These are phyloP conservation scores for Triplophysa yarkandensis DNA, from an alignment of 2,797 vertebrate genomes.

Conservation along the genomic window DNA sequence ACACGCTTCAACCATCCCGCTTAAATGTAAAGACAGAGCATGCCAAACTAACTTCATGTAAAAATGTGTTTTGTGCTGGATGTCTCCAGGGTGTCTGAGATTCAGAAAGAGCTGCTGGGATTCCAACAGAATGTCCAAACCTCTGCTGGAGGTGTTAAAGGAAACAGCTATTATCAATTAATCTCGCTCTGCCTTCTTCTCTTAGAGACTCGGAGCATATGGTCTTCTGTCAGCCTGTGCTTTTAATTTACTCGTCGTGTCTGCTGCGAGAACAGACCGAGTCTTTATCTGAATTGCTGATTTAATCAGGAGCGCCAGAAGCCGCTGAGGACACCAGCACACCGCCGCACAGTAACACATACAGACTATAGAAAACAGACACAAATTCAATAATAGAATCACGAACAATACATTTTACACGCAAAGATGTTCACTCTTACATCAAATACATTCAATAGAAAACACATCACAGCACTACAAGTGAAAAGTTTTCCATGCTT, in stretches of 20 bases:
- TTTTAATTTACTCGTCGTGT: conserved; percentile 81
- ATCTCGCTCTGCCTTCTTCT: conserved; percentile 75
- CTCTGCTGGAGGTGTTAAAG: conserved; percentile 67
- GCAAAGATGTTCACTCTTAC: neutral
- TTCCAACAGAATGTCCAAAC: conserved; percentile 62
- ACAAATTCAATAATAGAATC: neutral
- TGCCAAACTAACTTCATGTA: neutral
- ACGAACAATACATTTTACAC: neutral
- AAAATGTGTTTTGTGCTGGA: conserved; percentile 17
- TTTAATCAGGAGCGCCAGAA: conserved; percentile 70
- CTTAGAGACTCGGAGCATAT: conserved; percentile 77
- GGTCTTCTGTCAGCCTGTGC: conserved; percentile 79
- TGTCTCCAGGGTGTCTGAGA: conserved; percentile 65
- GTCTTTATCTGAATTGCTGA: conserved; percentile 77
- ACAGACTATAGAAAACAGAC: conserved; percentile 1
- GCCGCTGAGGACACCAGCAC: conserved; percentile 50
- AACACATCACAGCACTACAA: no score
- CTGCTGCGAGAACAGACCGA: conserved; percentile 78
- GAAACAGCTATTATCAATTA: conserved; percentile 80
- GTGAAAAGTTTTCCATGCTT: no score
- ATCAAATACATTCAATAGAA: no score
- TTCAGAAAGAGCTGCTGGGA: conserved; percentile 72
- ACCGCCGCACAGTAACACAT: conserved; percentile 24
- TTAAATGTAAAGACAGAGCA: neutral
- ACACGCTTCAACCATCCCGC: neutral